Evolutionary conservation across 1,140 invertebrate genomes (phyloP).

Genomic region (Nomia melanderi): DNA sequence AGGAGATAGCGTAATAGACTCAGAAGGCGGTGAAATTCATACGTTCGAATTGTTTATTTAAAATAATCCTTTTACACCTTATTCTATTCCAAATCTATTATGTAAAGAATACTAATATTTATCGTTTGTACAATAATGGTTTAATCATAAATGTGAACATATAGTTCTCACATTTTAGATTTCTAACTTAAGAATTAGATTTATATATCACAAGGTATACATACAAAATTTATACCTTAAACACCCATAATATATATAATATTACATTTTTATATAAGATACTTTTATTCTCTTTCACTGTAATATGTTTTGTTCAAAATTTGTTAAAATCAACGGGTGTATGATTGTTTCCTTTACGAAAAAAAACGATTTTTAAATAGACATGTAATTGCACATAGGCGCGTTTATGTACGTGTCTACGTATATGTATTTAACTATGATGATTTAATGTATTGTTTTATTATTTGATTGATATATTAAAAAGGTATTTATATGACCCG

Average conservation of each 20-base stretch:
- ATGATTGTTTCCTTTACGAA: not conserved
- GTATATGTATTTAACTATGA: not conserved
- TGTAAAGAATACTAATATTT: not conserved
- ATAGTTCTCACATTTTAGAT: not conserved
- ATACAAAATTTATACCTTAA: too few relatives aligned
- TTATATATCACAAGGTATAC: too few relatives aligned
- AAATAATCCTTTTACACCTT: not conserved
- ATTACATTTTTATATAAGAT: not conserved
- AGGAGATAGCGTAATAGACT: not conserved
- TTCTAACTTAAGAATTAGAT: too few relatives aligned
- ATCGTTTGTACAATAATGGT: not conserved
- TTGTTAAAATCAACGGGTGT: not conserved
- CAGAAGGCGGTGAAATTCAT: not conserved
- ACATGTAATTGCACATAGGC: not conserved
- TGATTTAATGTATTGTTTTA: not conserved
- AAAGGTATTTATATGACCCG: slow-evolving; percentile 16
- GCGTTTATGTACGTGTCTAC: not conserved
- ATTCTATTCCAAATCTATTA: not conserved
- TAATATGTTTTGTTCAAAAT: not conserved
- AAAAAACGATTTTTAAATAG: not conserved
- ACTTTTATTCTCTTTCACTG: not conserved
- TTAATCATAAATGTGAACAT: not conserved
- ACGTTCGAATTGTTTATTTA: not conserved
- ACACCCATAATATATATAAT: too few relatives aligned
- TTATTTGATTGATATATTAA: not conserved